Evolutionary conservation across 2,888 invertebrate species (phyloP).

Genomic region (Dryobotodes eremita): DNA sequence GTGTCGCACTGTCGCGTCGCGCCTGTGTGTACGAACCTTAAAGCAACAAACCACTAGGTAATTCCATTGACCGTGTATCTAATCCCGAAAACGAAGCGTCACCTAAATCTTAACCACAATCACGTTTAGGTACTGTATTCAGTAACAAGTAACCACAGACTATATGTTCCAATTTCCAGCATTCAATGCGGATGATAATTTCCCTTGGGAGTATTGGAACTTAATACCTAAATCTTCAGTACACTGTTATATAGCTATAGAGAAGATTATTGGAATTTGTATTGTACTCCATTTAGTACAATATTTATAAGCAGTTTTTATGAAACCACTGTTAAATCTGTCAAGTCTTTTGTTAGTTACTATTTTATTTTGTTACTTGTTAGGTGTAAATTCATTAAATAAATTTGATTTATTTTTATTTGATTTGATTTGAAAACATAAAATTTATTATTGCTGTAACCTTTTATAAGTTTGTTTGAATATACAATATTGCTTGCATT

Average conservation of each 20-base stretch:
- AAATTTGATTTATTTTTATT: no score
- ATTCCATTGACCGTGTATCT: not conserved
- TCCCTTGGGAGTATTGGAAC: slow-evolving; percentile 45
- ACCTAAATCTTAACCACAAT: slow-evolving; percentile 11
- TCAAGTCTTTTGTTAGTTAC: no score
- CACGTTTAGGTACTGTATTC: slow-evolving; percentile 4
- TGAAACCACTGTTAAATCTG: no score
- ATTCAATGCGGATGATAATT: slow-evolving; percentile 52
- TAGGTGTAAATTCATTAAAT: no score
- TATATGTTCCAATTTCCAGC: slow-evolving; percentile 41
- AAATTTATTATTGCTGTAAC: not conserved
- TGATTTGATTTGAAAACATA: no score
- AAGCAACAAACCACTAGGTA: not conserved
- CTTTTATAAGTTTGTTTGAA: not conserved
- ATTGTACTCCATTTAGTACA: not conserved
- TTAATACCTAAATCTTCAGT: slow-evolving; percentile 50
- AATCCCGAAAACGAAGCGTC: not conserved
- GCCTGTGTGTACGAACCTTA: no score
- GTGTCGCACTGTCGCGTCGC: no score
- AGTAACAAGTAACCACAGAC: not conserved
- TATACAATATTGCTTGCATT: not conserved
- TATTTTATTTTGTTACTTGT: no score
- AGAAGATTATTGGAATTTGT: slow-evolving; percentile 7
- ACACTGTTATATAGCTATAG: not conserved
- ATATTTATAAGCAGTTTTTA: not conserved